These are phyloP conservation scores for Anoplolepis gracilipes DNA, from an alignment of 1,140 invertebrate genomes.

Conservation along the genomic window DNA sequence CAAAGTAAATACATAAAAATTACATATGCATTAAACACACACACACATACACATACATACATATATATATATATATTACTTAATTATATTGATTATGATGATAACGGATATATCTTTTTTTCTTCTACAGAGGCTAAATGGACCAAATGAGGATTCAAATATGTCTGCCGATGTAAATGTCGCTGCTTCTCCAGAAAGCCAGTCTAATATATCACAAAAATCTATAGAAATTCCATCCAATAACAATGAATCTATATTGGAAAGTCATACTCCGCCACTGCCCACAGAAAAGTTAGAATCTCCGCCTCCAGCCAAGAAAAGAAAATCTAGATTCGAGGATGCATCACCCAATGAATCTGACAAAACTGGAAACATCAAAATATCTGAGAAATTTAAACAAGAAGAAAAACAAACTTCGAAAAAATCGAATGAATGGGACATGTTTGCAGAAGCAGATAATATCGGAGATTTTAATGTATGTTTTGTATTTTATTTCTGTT, in stretches of 20 bases:
- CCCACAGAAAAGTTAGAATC: constrained; percentile 78
- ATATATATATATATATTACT: neutral
- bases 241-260: constrained; percentile 82
- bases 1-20: constrained; percentile 87
- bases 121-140: constrained; percentile 86
- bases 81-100: neutral
- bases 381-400: constrained; percentile 77
- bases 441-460: constrained; percentile 96
- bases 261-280: constrained; percentile 84
- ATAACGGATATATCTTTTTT: neutral
- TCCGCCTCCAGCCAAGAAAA: constrained; percentile 75
- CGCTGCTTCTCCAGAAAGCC: constrained; percentile 79
- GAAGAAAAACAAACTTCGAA: constrained; percentile 81
- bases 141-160: constrained; percentile 88
- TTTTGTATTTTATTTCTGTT: constrained; percentile 67
- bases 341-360: constrained; percentile 72
- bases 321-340: constrained; percentile 83
- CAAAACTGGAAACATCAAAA: constrained; percentile 74
- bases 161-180: constrained; percentile 81
- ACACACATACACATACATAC: neutral
- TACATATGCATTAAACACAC: too few relatives aligned
- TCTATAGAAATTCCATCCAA: constrained; percentile 78
- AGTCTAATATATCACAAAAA: constrained; percentile 78
- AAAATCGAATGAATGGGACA: constrained; percentile 91
- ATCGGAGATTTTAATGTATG: constrained; percentile 94